Percentiles rank a stretch among this genome's conserved stretches.
phyloP scores from a whole-genome alignment of 1,140 invertebrate species.

The Carcinoscorpius rotundicauda region DNA sequence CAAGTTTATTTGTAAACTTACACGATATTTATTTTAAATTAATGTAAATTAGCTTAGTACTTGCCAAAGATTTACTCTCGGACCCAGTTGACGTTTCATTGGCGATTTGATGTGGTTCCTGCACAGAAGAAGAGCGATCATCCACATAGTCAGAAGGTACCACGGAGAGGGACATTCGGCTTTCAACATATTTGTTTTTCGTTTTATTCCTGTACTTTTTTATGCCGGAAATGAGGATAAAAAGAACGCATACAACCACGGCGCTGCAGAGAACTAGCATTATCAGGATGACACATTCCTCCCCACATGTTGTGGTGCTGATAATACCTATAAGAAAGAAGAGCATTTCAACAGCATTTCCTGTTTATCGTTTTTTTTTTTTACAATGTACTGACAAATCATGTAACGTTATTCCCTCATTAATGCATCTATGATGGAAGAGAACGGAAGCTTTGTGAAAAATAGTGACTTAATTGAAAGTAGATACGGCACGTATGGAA shows the following conservation, averaged over 20 bases:
- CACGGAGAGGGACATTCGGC: conserved; percentile 26
- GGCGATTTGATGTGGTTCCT: conserved; percentile 4
- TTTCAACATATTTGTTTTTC: conserved; percentile 28
- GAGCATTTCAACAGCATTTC: too few species aligned
- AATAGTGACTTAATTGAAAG: too few species aligned
- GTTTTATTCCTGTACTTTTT: conserved; percentile 14
- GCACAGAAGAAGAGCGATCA: conserved; percentile 19
- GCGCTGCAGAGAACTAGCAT: conserved; percentile 17
- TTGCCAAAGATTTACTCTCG: conserved; percentile 2
- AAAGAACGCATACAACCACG: conserved; percentile 12
- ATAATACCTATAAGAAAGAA: conserved; percentile 26
- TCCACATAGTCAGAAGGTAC: conserved; percentile 33
- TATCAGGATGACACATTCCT: conserved; percentile 22
- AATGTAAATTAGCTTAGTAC: too few species aligned
- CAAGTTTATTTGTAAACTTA: too few species aligned
- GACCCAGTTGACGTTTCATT: conserved; percentile 6
- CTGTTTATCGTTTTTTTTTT: too few species aligned
- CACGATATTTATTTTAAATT: too few species aligned
- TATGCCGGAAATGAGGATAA: conserved; percentile 10
- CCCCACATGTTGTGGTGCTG: conserved; percentile 33
- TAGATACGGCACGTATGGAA: too few species aligned
- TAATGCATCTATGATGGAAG: too few species aligned
- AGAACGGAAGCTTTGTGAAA: too few species aligned
- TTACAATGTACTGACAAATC: too few species aligned
- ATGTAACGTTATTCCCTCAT: too few species aligned